Evolutionary conservation across 2,797 vertebrate species (phyloP), one percentile per base, ranked within the genome.

Genomic region (Myotis vivesi): DNA sequence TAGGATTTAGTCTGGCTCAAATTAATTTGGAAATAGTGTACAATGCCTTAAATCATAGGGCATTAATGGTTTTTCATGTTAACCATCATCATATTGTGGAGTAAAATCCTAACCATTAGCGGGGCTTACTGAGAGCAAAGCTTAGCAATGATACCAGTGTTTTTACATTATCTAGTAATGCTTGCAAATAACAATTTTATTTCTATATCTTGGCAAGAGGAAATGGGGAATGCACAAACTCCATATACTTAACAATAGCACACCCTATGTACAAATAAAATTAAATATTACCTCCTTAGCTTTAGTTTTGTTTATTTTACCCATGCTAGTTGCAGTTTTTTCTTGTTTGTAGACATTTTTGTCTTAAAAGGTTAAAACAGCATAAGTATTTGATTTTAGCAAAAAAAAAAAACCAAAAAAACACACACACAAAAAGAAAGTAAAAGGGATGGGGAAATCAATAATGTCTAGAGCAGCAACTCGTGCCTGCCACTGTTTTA

Each of bases 1-100:
- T 80, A 93, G 55, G 72, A n/a, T 72, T 86, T 87, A 91, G 64
- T 30, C n/a, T 64, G 36, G 44, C 55, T 95, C 94, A 86, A 71
- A 75, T 68, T 22, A 0, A 86, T 82, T 94, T 94, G 71, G 80
- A 90, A 91, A 87, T 72, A 66, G 59, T 38, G 1, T 57, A 49
- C 41, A 38, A 76, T 55, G 41, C 57, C 59, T 92, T 46, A 77
- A 51, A 59, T 55, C 41, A 69, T 51, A 66, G 46, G 13, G 16
- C 23, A 84, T 33, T 87, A 88, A 68, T 73, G 66, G 22, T 0
- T 22, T 38, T 62, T 64, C 79, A 30, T 15, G 6, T 72, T 93
- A 85, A 75, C 57, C 38, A 88, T 68, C 91, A 68, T 93, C 57
- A 1, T 20, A 12, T 41, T 94, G 25, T 6, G 55, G 81, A 91